Conservation (phyloP, 1,140 invertebrate genomes). For the Diuraphis noxia region DNA sequence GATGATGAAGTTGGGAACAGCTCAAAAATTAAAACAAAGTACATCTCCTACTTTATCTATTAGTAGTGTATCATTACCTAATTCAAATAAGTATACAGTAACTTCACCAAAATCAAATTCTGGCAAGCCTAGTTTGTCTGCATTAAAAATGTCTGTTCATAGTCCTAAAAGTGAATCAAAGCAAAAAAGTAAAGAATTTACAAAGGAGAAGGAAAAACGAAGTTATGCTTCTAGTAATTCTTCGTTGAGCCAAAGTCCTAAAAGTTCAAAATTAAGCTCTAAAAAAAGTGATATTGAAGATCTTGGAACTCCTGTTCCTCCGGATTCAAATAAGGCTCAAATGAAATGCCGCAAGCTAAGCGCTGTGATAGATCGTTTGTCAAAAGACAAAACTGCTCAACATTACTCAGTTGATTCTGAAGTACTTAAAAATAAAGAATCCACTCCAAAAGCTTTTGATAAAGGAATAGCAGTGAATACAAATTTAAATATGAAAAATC, state of each 20-base stretch:
- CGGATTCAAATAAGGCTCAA: slow-evolving; percentile 28
- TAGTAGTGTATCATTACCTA: slow-evolving; percentile 70
- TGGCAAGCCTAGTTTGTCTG: slow-evolving; percentile 86
- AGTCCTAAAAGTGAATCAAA: slow-evolving; percentile 64
- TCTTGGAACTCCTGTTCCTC: slow-evolving; percentile 37
- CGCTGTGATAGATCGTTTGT: slow-evolving; percentile 45
- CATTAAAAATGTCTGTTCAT: slow-evolving; percentile 77
- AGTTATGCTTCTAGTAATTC: slow-evolving; percentile 62
- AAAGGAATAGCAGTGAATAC: slow-evolving; percentile 22
- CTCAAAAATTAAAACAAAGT: slow-evolving; percentile 52
- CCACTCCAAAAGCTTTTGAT: slow-evolving; percentile 18
- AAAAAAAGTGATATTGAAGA: slow-evolving; percentile 68
- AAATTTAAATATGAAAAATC: slow-evolving; percentile 64
- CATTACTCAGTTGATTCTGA: slow-evolving; percentile 49
- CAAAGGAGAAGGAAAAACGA: slow-evolving; percentile 60
- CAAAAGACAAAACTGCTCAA: slow-evolving; percentile 46
- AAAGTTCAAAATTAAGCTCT: slow-evolving; percentile 66
- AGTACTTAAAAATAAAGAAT: slow-evolving; percentile 33
- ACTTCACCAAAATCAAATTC: slow-evolving; percentile 60
- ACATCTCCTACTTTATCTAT: slow-evolving; percentile 47
- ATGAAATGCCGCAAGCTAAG: slow-evolving; percentile 33
- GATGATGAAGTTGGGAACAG: slow-evolving; percentile 45
- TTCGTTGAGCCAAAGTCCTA: slow-evolving; percentile 67
- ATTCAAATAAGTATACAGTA: slow-evolving; percentile 77
- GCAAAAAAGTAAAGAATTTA: slow-evolving; percentile 62